phyloP scores from a whole-genome alignment of 37 sponge, comb jelly and placozoan genomes.

The Ephydatia muelleri region DNA sequence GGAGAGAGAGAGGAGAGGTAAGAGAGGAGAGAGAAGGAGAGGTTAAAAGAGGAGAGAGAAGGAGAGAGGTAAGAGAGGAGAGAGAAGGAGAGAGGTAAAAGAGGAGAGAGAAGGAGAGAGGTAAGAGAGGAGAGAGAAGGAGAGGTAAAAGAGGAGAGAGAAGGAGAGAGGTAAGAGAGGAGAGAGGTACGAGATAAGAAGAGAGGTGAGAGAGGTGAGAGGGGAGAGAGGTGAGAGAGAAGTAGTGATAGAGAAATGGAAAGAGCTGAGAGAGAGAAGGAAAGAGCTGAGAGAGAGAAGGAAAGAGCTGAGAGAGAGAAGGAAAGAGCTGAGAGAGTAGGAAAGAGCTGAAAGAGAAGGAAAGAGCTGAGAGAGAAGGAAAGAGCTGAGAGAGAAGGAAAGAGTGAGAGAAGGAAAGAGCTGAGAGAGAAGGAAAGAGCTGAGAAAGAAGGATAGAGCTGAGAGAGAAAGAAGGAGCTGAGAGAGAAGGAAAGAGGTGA shows the following conservation, averaged over 20 bases:
- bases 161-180: no score
- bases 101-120: no score
- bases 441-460: neutral
- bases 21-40: no score
- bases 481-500: neutral
- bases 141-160: neutral
- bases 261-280: neutral
- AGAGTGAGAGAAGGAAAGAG: neutral
- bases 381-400: no score
- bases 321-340: neutral
- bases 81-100: no score
- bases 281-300: neutral
- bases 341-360: neutral
- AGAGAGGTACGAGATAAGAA: no score
- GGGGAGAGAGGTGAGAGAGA: no score
- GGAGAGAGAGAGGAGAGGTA: no score
- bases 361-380: no score
- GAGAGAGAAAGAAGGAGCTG: neutral
- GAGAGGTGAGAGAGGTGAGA: neutral
- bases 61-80: no score
- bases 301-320: neutral
- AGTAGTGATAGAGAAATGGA: no score
- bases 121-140: neutral
- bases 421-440: neutral
- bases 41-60: no score